Evolutionary conservation across 2,888 invertebrate species (phyloP).

Genomic region (Lycia hirtaria): DNA sequence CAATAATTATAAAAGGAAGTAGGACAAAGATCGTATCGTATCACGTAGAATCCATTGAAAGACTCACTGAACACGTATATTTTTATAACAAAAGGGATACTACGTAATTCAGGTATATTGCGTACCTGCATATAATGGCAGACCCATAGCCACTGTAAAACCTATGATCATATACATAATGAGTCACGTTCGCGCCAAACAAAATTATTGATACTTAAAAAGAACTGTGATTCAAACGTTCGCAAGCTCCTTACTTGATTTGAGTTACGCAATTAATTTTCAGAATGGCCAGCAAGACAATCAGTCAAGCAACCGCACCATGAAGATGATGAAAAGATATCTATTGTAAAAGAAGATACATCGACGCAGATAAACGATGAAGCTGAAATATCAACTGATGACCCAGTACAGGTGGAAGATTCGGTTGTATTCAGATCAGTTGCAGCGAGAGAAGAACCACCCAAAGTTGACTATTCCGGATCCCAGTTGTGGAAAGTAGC

Average conservation of each 20-base stretch:
- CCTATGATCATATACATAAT: slow-evolving; percentile 39
- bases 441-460: slow-evolving; percentile 45
- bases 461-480: slow-evolving; percentile 88
- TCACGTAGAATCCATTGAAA: slow-evolving; percentile 36
- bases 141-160: slow-evolving; percentile 12
- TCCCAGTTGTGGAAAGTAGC: slow-evolving; percentile 91
- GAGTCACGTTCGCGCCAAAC: slow-evolving; percentile 33
- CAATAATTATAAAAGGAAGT: slow-evolving; percentile 11
- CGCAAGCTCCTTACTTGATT: slow-evolving; percentile 35
- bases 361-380: slow-evolving; percentile 40
- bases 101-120: slow-evolving; percentile 30
- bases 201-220: not conserved
- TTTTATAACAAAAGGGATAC: slow-evolving; percentile 40
- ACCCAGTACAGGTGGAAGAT: slow-evolving; percentile 36
- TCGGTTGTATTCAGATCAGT: slow-evolving; percentile 42
- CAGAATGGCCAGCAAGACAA: slow-evolving; percentile 70
- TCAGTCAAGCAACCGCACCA: slow-evolving; percentile 70
- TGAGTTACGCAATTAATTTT: slow-evolving; percentile 41
- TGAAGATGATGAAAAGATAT: slow-evolving; percentile 39
- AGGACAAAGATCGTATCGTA: slow-evolving; percentile 31
- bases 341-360: slow-evolving; percentile 38
- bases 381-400: slow-evolving; percentile 43
- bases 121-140: slow-evolving; percentile 30
- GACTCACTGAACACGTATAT: slow-evolving; percentile 39
- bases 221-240: slow-evolving; percentile 2